Evolutionary conservation across 2,888 invertebrate species (phyloP).

Genomic region (Patella depressa): DNA sequence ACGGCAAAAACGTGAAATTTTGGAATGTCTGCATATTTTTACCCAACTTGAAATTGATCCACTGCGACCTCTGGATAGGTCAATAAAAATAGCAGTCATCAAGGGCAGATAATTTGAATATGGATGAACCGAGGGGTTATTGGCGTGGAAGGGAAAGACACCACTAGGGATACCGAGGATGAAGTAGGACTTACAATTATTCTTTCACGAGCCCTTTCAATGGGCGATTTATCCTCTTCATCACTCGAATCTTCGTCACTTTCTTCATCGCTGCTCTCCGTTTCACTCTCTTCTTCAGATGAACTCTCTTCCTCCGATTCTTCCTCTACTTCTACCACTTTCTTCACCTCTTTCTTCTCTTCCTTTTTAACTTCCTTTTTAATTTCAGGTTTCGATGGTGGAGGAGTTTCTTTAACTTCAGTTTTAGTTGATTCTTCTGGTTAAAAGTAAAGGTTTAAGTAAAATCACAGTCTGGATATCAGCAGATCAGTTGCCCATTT

Average conservation of each 20-base stretch:
- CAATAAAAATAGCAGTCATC: too few species aligned
- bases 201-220: constrained; percentile 70
- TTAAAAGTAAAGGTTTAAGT: too few species aligned
- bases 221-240: constrained; percentile 60
- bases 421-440: constrained; percentile 35
- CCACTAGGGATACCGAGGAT: too few species aligned
- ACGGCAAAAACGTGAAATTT: too few species aligned
- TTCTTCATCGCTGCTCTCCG: constrained; percentile 74
- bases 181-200: constrained; percentile 53
- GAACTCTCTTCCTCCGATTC: constrained; percentile 59
- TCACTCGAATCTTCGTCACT: constrained; percentile 61
- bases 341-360: constrained; percentile 43
- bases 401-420: constrained; percentile 79
- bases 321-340: constrained; percentile 65
- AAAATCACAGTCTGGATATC: too few species aligned
- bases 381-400: constrained; percentile 79
- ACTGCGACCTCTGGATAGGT: too few species aligned
- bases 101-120: too few species aligned
- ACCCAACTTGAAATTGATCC: too few species aligned
- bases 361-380: constrained; percentile 83
- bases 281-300: constrained; percentile 66
- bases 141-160: too few species aligned
- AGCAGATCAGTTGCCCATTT: too few species aligned
- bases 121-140: too few species aligned
- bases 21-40: too few species aligned